These are phyloP conservation scores for Arbacia lixula DNA, from an alignment of 53 echinoderm and acorn worm species.

Conservation along the genomic window DNA sequence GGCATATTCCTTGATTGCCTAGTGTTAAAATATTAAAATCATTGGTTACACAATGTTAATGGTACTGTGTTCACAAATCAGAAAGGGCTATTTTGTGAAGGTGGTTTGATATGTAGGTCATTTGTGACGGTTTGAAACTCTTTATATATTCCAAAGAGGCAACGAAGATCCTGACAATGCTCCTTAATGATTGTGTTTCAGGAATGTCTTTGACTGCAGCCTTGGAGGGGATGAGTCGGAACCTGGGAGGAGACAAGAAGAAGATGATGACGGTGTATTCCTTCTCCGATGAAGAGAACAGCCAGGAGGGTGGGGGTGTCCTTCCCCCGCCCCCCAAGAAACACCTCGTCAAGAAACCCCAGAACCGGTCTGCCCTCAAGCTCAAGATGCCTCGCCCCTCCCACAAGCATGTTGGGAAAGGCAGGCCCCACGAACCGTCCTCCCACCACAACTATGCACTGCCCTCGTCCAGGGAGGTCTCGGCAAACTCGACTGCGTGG, in stretches of 20 bases:
- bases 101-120: too few relatives aligned
- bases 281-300: conserved; percentile 72
- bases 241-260: neutral
- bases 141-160: too few relatives aligned
- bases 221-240: conserved; percentile 40
- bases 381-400: conserved; percentile 48
- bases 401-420: conserved; percentile 49
- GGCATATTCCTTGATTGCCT: too few relatives aligned
- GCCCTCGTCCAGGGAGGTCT: conserved; percentile 15
- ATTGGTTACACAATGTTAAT: too few relatives aligned
- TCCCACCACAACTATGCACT: conserved; percentile 50
- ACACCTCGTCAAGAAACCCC: conserved; percentile 48
- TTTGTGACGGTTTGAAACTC: too few relatives aligned
- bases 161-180: too few relatives aligned
- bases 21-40: too few relatives aligned
- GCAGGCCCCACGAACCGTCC: conserved; percentile 41
- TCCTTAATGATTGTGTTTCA: conserved; percentile 1
- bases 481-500: neutral
- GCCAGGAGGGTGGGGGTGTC: conserved; percentile 20
- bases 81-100: too few relatives aligned
- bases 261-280: conserved; percentile 68
- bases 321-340: conserved; percentile 51
- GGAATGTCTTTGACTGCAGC: conserved; percentile 34
- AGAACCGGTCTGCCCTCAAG: conserved; percentile 61
- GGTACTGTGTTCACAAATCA: too few relatives aligned